Base-by-base conservation (phyloP, 2,113 vertebrate species). In the Okapia johnstoni region DNA sequence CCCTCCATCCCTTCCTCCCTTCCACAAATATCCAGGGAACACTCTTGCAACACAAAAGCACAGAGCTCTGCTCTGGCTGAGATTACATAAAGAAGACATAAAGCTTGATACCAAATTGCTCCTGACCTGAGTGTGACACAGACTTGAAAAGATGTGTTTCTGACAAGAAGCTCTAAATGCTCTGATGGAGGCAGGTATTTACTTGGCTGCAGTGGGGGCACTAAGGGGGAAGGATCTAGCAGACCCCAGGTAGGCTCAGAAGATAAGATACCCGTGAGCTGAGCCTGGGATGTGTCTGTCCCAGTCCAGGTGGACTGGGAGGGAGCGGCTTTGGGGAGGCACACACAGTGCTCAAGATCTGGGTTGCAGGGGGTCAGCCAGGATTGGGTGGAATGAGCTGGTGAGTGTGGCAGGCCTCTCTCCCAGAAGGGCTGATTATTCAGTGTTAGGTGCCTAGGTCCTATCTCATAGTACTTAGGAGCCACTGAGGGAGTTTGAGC, bases 341-440 rank as follows among this genome's bases (percentile, higher is more conserved):
- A 3, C 8, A 12, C 19, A 33, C 33, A 7, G 6, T 3, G 15
- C 11, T 15, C 30, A 11, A 4, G 28, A n/a, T 10, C 1, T 40
- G 36, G 57, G 40, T 40, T 26, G 26, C 3, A 54, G 28, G 33
- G 12, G 1, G 5, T 83, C 81, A 61, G 55, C 36, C 13, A 43
- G 52, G 63, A 48, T 30, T 15, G 25, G 23, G 12, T 54, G 15
- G 48, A 6, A 4, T 36, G 48, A 94, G n/a, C 12, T 85, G 57
- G 19, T 15, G 76, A 61, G 36, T 85, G 2, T 52, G 60, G 21
- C 5, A 66, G 60, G 23, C 14, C 58, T 28, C 0, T 77, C 5
- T 21, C 21, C 40, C 33, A 61, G 63, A 80, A 9, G 46, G 13
- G 46, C 50, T 17, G 1, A 17, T 43, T 33, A 19, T 19, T 81